Evolutionary conservation across 2,888 invertebrate species (phyloP).

Genomic region (Chymomyza caudatula): DNA sequence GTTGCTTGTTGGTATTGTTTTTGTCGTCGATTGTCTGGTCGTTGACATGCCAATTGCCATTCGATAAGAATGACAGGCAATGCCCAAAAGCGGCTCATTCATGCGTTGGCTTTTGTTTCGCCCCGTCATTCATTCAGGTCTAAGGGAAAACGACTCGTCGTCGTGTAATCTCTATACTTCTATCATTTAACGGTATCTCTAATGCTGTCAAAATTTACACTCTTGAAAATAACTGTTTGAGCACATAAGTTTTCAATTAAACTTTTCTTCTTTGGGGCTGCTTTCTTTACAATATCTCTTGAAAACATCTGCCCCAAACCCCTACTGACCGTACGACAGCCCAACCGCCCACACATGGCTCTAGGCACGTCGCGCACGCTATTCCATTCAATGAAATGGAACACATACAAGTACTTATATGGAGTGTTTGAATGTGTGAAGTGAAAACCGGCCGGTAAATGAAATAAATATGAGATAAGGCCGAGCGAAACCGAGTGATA

Average conservation of each 20-base stretch:
- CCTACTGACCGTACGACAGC: conserved; percentile 6
- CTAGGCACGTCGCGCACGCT: not conserved
- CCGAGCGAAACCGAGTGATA: not conserved
- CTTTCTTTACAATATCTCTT: conserved; percentile 1
- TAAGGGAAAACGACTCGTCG: not conserved
- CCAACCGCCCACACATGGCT: not conserved
- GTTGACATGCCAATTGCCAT: not conserved
- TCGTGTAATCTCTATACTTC: conserved; percentile 19
- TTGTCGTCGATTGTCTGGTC: conserved; percentile 13
- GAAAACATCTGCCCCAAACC: conserved; percentile 4
- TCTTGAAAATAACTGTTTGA: conserved; percentile 12
- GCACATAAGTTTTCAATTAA: conserved; percentile 16
- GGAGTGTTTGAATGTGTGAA: not conserved
- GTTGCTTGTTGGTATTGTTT: conserved; percentile 34
- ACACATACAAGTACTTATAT: not conserved
- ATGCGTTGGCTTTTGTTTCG: conserved; percentile 5
- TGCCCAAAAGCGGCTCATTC: not conserved
- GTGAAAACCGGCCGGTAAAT: conserved; percentile 61
- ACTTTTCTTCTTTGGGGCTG: conserved; percentile 10
- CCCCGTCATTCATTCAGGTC: conserved; percentile 33
- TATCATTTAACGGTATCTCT: conserved; percentile 38
- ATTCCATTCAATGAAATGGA: not conserved
- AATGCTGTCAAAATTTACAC: conserved; percentile 63
- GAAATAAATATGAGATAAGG: conserved; percentile 3
- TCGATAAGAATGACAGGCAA: conserved; percentile 3